Evolutionary conservation across 92 coral and sea anemone genomes (phyloP).

Genomic region (Blastomussa wellsi): DNA sequence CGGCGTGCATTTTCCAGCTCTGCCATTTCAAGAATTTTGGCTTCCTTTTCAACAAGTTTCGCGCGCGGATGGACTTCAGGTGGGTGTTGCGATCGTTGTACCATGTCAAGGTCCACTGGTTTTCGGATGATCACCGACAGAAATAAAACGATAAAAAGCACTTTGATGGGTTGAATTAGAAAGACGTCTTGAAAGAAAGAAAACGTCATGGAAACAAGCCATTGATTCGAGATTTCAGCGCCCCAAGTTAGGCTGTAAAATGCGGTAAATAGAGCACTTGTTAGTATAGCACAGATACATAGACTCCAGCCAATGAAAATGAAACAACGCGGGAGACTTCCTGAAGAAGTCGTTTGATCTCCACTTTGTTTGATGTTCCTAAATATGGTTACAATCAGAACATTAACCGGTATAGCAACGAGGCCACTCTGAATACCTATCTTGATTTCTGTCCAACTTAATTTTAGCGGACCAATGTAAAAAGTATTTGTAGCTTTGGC

Average conservation of each 20-base stretch:
- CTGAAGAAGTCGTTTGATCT: constrained; percentile 6
- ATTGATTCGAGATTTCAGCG: constrained; percentile 73
- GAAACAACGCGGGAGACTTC: constrained; percentile 48
- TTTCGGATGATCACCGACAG: constrained; percentile 66
- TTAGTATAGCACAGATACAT: constrained; percentile 44
- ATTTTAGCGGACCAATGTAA: constrained; percentile 65
- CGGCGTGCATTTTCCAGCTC: constrained; percentile 68
- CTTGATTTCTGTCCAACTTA: constrained; percentile 77
- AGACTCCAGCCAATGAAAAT: constrained; percentile 66
- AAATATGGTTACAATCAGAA: constrained; percentile 67
- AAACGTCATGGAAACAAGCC: constrained; percentile 79
- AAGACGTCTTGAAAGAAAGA: constrained; percentile 74
- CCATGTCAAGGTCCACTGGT: constrained; percentile 47
- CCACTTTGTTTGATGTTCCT: constrained; percentile 50
- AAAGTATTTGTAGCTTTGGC: constrained; percentile 55
- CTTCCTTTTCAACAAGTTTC: constrained; percentile 22
- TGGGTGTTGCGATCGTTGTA: constrained; percentile 12
- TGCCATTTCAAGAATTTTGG: constrained; percentile 56
- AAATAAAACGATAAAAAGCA: constrained; percentile 58
- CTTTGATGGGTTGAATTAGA: constrained; percentile 74
- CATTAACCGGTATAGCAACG: constrained; percentile 68
- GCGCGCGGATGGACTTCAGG: neutral
- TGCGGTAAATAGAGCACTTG: constrained; percentile 58
- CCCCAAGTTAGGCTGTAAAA: constrained; percentile 88
- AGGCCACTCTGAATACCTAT: constrained; percentile 79